phyloP scores from a whole-genome alignment of 30 jellyfish, hydroid and myxozoan species.

The Cassiopea xamachana region DNA sequence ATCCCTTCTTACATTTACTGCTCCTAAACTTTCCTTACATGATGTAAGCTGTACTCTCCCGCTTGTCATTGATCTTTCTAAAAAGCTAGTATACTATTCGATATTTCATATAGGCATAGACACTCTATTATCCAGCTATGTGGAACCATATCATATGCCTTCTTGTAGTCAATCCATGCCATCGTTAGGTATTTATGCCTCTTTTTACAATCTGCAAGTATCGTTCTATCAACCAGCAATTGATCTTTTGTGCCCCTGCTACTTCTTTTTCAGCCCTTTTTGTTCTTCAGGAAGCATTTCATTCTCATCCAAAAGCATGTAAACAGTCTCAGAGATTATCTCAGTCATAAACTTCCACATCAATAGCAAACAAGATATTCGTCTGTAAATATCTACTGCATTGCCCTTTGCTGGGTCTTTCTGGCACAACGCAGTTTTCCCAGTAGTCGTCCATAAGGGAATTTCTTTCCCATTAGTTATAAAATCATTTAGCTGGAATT shows the following conservation, averaged over 20 bases:
- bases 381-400: constrained; percentile 26
- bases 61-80: background rate
- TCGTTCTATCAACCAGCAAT: constrained; percentile 10
- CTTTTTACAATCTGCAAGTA: background rate
- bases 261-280: constrained; percentile 17
- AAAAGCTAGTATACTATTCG: background rate
- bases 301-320: constrained; percentile 10
- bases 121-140: constrained; percentile 10
- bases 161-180: constrained; percentile 33
- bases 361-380: constrained; percentile 22
- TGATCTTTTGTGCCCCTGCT: constrained; percentile 31
- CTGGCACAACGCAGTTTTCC: constrained; percentile 41
- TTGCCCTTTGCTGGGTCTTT: constrained; percentile 27
- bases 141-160: constrained; percentile 44
- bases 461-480: background rate
- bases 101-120: background rate
- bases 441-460: constrained; percentile 37
- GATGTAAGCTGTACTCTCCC: background rate
- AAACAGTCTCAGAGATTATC: constrained; percentile 4
- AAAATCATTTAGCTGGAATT: constrained; percentile 1
- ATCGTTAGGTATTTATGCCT: constrained; percentile 16
- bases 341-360: constrained; percentile 44
- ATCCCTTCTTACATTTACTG: constrained; percentile 1
- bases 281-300: constrained; percentile 13
- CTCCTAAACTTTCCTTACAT: background rate